Conservation (phyloP, 2,113 vertebrate genomes). For the Hippocampus abdominalis region DNA sequence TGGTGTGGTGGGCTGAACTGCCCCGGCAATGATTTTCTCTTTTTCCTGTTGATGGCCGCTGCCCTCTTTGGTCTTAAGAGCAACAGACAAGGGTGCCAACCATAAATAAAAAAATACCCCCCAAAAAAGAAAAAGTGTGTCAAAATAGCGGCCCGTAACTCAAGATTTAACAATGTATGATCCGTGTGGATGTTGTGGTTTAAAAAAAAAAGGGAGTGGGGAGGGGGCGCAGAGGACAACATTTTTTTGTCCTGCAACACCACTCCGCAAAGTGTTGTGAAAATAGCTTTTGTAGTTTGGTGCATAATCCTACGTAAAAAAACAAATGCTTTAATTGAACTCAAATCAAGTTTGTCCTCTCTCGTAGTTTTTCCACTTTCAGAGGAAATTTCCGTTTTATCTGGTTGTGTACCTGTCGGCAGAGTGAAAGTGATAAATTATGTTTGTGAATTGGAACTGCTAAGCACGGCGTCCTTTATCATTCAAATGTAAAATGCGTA, state of each 20-base stretch:
- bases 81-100: slow-evolving; percentile 22
- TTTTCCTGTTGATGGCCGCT: slow-evolving; percentile 42
- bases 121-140: background rate
- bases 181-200: background rate
- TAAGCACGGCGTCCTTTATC: background rate
- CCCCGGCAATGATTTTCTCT: slow-evolving; percentile 44
- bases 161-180: background rate
- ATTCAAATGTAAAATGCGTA: slow-evolving; percentile 1
- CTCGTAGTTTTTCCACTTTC: background rate
- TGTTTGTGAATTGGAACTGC: background rate
- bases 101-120: background rate
- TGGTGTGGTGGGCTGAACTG: background rate
- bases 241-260: background rate
- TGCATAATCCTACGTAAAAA: background rate
- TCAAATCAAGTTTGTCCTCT: background rate
- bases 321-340: background rate
- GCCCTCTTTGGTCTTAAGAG: slow-evolving; percentile 52
- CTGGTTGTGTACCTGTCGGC: background rate
- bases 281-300: background rate
- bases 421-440: background rate
- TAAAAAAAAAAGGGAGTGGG: no score
- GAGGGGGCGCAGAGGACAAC: background rate
- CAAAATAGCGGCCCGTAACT: background rate
- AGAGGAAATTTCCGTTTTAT: background rate
- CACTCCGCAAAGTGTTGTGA: background rate